A percentile compares a stretch with the other conserved stretches of the same genome.
Evolutionary conservation across 2,888 invertebrate genomes (phyloP).

Genomic region (Drosophila kambysellisi): DNA sequence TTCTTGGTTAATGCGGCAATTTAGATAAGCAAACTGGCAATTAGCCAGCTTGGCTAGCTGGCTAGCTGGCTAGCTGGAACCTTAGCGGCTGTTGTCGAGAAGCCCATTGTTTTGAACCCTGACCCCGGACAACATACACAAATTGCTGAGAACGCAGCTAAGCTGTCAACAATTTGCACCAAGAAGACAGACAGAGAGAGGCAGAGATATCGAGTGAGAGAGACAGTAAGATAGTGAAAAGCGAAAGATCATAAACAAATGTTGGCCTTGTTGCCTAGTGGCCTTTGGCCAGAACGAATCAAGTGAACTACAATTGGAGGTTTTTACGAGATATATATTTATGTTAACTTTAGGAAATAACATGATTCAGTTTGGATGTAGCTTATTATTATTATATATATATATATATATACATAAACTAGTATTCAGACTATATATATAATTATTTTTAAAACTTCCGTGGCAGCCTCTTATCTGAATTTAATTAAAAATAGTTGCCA

Average conservation of each 20-base stretch:
- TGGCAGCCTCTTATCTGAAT: not conserved
- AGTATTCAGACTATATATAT: not conserved
- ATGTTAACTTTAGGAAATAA: not conserved
- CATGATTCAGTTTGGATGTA: not conserved
- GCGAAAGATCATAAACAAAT: constrained; percentile 11
- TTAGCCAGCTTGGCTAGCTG: constrained; percentile 51
- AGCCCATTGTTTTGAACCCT: constrained; percentile 77
- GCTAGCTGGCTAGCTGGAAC: constrained; percentile 27
- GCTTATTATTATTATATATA: not conserved
- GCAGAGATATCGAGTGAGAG: not conserved
- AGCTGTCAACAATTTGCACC: constrained; percentile 55
- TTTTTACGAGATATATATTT: not conserved
- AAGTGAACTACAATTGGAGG: not conserved
- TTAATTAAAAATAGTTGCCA: constrained; percentile 9
- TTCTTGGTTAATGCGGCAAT: constrained; percentile 81
- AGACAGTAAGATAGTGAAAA: constrained; percentile 2
- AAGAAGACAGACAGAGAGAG: constrained; percentile 17
- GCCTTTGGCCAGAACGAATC: not conserved
- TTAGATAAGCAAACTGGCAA: constrained; percentile 80
- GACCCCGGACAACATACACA: constrained; percentile 75
- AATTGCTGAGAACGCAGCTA: constrained; percentile 52
- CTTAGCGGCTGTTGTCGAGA: constrained; percentile 40
- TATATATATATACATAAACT: not conserved
- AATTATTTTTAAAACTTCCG: not conserved
- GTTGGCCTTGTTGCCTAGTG: constrained; percentile 13